Base-by-base conservation (phyloP, 1,140 invertebrate genomes). In the Aphidius ervi region DNA sequence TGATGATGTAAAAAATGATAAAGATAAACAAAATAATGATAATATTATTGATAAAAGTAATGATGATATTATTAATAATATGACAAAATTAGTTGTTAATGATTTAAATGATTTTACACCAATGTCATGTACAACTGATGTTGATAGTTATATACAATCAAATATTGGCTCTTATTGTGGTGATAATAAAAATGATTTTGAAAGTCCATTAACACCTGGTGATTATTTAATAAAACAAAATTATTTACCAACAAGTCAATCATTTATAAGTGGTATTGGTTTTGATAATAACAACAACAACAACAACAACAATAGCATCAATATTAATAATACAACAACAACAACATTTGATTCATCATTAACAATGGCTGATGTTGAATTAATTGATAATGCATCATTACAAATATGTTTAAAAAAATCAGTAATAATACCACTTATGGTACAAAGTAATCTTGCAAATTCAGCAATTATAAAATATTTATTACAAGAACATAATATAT, bases 381-480 rank as follows among this genome's bases (percentile, higher is more conserved):
- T 76, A 69, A 70, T 79, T 3, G 76, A 79, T 45, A 72, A 73
- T 6, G 73, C 82, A 23, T 83, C 84, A 58, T 70, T 88, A 46
- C 82, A 84, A 0, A 82, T 84, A 7, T 87, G 85, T 61, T 68
- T 88, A 4, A 84, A 87, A 66, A 82, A 86, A 68, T 89, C 87
- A 2, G 81, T 91, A 3, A 78, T 85, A 65, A 76, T 88, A 61
- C 88, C 88, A 0, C 67, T 90, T 2, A 81, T 81, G n/a, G 83
- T 84, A 39, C 88, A 90, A 68, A 82, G 85, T 53, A 83, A 83
- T 53, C 77, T 91, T 6, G 82, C 88, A 0, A 88, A 88, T 59
- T 86, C 86, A 56, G 88, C 88, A 9, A 83, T 90, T 16, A 75
- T 91, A 45, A 87, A 87, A 53, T 85, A 87, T 67, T 85, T 88